These are phyloP conservation scores for Drosophila carrolli DNA, from an alignment of 1,140 invertebrate genomes.

Conservation along the genomic window DNA sequence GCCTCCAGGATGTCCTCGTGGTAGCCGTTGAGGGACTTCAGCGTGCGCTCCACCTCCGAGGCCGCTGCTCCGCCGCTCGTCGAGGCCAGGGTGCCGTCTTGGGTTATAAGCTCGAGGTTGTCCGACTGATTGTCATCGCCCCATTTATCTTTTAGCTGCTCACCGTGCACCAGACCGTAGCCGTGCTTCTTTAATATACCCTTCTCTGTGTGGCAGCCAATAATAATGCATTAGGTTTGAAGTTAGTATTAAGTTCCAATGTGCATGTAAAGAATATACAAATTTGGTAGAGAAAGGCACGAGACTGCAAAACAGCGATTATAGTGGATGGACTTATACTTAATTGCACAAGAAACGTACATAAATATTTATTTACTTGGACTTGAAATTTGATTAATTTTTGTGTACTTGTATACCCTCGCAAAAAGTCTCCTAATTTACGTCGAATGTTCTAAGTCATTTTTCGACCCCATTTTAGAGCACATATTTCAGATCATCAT, in stretches of 20 bases:
- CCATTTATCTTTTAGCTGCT: conserved; percentile 88
- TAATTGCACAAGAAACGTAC: conserved; percentile 16
- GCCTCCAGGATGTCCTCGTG: conserved; percentile 96
- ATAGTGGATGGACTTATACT: conserved; percentile 36
- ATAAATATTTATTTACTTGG: not conserved
- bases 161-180: conserved; percentile 89
- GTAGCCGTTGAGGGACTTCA: conserved; percentile 95
- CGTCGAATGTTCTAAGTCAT: not conserved
- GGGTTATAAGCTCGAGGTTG: conserved; percentile 89
- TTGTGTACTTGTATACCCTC: not conserved
- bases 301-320: conserved; percentile 37
- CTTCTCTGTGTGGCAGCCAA: conserved; percentile 88
- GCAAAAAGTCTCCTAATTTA: not conserved
- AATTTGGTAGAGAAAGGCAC: conserved; percentile 73
- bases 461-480: not conserved
- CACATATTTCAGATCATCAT: conserved; percentile 3
- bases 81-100: conserved; percentile 87
- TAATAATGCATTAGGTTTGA: conserved; percentile 31
- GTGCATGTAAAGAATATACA: conserved; percentile 78
- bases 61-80: conserved; percentile 87
- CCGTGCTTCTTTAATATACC: conserved; percentile 95
- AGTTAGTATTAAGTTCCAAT: conserved; percentile 32
- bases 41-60: conserved; percentile 91
- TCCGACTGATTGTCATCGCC: conserved; percentile 90
- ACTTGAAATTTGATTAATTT: not conserved